Conservation (phyloP, 37 sponge, comb jelly and placozoan genomes). For the Aphrocallistes beatrix region DNA sequence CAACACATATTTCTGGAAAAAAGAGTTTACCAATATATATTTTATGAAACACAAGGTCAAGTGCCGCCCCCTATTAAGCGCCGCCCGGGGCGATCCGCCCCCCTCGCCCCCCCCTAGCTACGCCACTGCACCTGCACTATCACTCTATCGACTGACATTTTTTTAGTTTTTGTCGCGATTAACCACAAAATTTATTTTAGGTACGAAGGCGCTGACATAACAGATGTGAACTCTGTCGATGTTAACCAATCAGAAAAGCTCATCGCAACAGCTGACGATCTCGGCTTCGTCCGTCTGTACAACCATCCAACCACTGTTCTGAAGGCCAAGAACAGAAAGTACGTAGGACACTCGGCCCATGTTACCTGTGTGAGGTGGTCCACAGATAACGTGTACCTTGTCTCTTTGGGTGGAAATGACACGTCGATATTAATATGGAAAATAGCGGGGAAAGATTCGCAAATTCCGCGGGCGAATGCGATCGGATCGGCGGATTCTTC, state of each 20-base stretch:
- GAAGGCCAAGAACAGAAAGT: constrained; percentile 85
- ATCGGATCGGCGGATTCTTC: neutral
- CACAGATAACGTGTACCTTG: constrained; percentile 42
- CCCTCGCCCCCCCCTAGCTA: no score
- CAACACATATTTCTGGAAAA: no score
- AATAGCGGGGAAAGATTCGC: neutral
- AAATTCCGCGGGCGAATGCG: neutral
- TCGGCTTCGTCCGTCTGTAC: constrained; percentile 88
- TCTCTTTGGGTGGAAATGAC: constrained; percentile 88
- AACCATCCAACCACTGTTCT: constrained; percentile 77
- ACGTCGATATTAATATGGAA: constrained; percentile 78
- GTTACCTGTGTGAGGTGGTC: constrained; percentile 92
- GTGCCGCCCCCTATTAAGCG: no score
- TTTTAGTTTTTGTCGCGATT: no score
- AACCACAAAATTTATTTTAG: no score
- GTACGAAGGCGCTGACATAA: constrained; percentile 58
- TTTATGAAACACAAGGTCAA: no score
- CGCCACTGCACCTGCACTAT: no score
- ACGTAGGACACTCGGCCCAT: constrained; percentile 95
- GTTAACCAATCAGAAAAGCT: constrained; percentile 26
- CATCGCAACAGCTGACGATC: constrained; percentile 94
- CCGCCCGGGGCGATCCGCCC: no score
- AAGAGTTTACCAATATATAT: no score
- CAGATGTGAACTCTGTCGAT: constrained; percentile 84
- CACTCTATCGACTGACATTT: no score